phyloP scores from a whole-genome alignment of 2,113 vertebrate genomes.

The Tamias sibiricus region DNA sequence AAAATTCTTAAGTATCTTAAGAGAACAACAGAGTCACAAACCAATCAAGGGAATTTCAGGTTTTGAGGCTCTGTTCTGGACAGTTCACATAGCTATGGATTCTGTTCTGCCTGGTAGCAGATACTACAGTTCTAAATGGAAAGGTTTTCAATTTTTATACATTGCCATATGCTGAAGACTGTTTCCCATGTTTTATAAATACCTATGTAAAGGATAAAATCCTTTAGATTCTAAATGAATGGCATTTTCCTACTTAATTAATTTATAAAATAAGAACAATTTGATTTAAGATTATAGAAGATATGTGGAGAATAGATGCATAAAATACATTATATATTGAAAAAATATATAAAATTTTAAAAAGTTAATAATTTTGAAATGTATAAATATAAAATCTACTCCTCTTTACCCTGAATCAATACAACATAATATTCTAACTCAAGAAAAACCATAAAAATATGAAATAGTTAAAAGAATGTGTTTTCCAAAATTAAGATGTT shows the following conservation, averaged over 20 bases:
- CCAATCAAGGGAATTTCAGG: not conserved
- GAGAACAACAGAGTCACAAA: not conserved
- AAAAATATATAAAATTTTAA: not conserved
- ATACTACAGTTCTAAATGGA: not conserved
- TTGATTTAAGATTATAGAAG: not conserved
- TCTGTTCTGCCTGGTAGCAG: not conserved
- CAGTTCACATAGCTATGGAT: not conserved
- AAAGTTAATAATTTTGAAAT: not conserved
- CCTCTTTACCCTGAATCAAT: not conserved
- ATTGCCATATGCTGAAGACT: not conserved
- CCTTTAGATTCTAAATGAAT: not conserved
- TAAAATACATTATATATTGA: not conserved
- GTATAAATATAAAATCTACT: not conserved
- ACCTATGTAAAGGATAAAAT: not conserved
- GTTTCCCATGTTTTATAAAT: not conserved
- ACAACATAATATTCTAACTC: not conserved
- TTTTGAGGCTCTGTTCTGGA: not conserved
- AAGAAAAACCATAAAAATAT: not conserved
- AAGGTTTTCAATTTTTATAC: not conserved
- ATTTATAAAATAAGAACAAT: not conserved
- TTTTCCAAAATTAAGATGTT: constrained; percentile 1
- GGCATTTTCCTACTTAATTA: not conserved
- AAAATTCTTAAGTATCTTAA: not conserved
- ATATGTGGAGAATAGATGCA: not conserved
- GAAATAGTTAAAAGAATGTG: accelerated